These are phyloP conservation scores for Fregetta grallaria DNA, from an alignment of 2,113 vertebrate species.

Conservation along the genomic window DNA sequence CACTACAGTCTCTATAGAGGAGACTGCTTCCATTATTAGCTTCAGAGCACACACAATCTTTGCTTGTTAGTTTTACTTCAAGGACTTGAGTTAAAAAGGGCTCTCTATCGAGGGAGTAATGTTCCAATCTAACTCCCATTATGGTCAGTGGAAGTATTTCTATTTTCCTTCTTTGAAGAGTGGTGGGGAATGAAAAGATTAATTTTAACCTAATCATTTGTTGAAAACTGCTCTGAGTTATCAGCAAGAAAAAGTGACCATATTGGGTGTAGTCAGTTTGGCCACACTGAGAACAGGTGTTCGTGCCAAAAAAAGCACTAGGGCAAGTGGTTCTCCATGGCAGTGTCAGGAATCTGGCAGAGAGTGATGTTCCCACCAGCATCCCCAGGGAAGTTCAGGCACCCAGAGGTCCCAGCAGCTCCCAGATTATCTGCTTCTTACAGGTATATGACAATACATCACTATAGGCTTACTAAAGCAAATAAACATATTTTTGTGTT, in stretches of 20 bases:
- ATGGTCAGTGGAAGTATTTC: neutral
- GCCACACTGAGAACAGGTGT: constrained; percentile 19
- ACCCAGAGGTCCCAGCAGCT: neutral
- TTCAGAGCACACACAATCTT: neutral
- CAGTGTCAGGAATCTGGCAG: neutral
- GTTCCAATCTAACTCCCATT: neutral
- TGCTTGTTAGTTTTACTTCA: neutral
- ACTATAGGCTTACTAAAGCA: neutral
- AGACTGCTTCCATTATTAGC: neutral
- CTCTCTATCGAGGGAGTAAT: neutral
- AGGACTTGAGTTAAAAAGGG: neutral
- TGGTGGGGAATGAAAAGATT: neutral
- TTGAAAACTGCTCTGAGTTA: neutral
- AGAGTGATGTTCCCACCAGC: neutral
- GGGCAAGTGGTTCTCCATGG: neutral
- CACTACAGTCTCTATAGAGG: neutral
- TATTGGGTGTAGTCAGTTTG: neutral
- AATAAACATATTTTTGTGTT: neutral
- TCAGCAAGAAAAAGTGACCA: neutral
- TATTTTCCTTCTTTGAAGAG: neutral
- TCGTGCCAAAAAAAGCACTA: constrained; percentile 18
- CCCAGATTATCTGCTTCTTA: neutral
- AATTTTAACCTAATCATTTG: neutral
- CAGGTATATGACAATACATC: neutral
- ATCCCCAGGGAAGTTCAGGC: neutral